phyloP scores from a whole-genome alignment of 2,888 invertebrate genomes.

The Notocelia uddmanniana region DNA sequence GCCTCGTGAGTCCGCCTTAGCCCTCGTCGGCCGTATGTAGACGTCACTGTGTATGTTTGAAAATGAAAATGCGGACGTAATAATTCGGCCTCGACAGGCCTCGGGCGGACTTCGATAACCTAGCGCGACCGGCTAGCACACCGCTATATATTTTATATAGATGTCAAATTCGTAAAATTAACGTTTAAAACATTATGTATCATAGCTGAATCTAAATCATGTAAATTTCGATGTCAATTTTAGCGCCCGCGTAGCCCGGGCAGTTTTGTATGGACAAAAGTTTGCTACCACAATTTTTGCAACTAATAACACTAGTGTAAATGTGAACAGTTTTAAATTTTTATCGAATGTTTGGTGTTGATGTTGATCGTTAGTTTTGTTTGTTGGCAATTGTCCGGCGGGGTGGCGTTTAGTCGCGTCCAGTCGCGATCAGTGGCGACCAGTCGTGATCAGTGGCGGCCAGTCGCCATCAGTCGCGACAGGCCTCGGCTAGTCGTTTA shows the following conservation, averaged over 20 bases:
- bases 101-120: background rate
- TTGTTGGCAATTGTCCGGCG: constrained; percentile 9
- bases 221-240: constrained; percentile 85
- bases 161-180: constrained; percentile 76
- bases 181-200: constrained; percentile 71
- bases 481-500: constrained; percentile 51
- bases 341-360: constrained; percentile 74
- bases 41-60: background rate
- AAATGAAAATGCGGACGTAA: background rate
- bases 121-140: constrained; percentile 33
- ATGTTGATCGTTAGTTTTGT: constrained; percentile 65
- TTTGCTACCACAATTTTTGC: constrained; percentile 83
- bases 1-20: constrained; percentile 11
- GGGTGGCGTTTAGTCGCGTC: constrained; percentile 20
- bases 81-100: background rate
- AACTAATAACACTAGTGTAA: constrained; percentile 67
- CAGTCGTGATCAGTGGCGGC: background rate
- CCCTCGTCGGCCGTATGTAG: background rate
- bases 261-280: constrained; percentile 69
- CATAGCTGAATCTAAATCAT: constrained; percentile 79
- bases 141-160: constrained; percentile 78
- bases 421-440: background rate
- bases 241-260: constrained; percentile 73
- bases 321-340: constrained; percentile 55
- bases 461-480: background rate